Evolutionary conservation across 2,888 invertebrate species (phyloP).

Genomic region (Rhorus exstirpatorius): DNA sequence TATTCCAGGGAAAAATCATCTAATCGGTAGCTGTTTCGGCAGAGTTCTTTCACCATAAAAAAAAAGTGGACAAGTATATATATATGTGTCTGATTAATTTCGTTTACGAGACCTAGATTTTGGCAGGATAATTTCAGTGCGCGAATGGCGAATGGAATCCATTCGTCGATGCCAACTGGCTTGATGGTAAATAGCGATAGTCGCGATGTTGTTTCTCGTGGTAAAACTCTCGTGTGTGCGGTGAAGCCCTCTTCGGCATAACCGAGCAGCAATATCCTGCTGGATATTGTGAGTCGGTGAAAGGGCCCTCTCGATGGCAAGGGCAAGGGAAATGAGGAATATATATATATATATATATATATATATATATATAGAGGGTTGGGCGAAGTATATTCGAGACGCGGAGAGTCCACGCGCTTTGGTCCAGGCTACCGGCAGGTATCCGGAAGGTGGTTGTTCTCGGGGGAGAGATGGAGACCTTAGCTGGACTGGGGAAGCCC

Average conservation of each 20-base stretch:
- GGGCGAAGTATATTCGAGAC: slow-evolving; percentile 17
- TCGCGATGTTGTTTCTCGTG: slow-evolving; percentile 13
- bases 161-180: slow-evolving; percentile 29
- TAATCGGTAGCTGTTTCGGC: too few species aligned
- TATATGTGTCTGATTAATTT: too few species aligned
- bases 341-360: too few species aligned
- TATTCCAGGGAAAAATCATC: too few species aligned
- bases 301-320: background rate
- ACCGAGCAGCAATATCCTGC: slow-evolving; percentile 30
- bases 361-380: too few species aligned
- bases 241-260: slow-evolving; percentile 30
- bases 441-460: slow-evolving; percentile 78
- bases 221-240: slow-evolving; percentile 26
- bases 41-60: too few species aligned
- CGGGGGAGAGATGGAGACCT: slow-evolving; percentile 82
- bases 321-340: too few species aligned
- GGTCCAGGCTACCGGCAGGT: slow-evolving; percentile 67
- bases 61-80: too few species aligned
- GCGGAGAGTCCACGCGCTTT: slow-evolving; percentile 56
- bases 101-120: background rate
- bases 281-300: slow-evolving; percentile 35
- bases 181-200: slow-evolving; percentile 30
- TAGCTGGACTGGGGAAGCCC: slow-evolving; percentile 80
- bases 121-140: background rate
- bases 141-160: background rate